Evolutionary conservation across 2,888 invertebrate genomes (phyloP), one percentile per base, ranked within the genome.

Genomic region (Pheosia gnoma): DNA sequence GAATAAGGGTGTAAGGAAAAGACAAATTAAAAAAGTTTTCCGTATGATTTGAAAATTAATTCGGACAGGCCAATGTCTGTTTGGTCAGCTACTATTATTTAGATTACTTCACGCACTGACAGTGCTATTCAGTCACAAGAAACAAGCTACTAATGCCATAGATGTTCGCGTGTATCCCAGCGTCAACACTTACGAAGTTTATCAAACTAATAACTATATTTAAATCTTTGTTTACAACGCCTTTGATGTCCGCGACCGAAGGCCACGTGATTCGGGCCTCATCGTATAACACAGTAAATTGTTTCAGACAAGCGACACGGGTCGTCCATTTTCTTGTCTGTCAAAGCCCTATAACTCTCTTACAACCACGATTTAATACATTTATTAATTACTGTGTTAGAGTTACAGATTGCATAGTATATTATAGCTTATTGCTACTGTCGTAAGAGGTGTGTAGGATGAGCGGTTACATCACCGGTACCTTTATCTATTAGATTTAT

Each of bases 141-240:
- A 49, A 11, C 49, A 49, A n/a, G 4, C 3, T 49, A 49, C 49
- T 49, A 49, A 4, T 49, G 49, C 49, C n/a, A 49, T 49, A n/a
- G 10, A 11, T 13, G 49, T 49, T 49, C 6, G 5, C 13, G 3
- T 49, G 3, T 25, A 51, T 51, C 5, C 25, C 9, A 3, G 25
- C 51, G 25, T 51, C 51, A 51, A 51, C 51, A 25, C 51, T 51
- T 51, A 13, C 5, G 25, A 6, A 51, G 51, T 51, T 51, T 25
- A 51, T 51, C 51, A 51, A 51, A 51, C 25, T 51, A 51, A 51
- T 51, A 51, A 25, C 51, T 51, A 13, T n/a, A 47, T 47, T 10
- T 47, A 47, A 51, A 51, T 51, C 25, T 51, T 51, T 51, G 51
- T 51, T 25, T 51, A 25, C 51, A 25, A 25, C 51, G 51, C 51